Evolutionary conservation across 2,888 invertebrate genomes (phyloP).

Genomic region (Coremacera marginata): DNA sequence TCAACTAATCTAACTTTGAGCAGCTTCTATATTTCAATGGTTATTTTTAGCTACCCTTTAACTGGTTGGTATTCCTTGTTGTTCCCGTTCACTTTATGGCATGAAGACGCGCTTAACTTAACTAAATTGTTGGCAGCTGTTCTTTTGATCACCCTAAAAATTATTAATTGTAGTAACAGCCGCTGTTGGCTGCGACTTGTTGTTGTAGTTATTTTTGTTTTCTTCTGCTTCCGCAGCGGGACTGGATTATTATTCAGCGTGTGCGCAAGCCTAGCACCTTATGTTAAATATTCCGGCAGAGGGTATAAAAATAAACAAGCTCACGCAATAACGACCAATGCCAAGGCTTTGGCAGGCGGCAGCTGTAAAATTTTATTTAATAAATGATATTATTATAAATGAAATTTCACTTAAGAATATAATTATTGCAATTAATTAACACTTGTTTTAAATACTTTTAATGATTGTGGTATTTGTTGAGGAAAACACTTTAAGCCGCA

Average conservation of each 20-base stretch:
- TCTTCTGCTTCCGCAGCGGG: neutral
- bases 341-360: neutral
- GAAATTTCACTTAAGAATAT: no score
- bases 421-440: no score
- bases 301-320: conserved; percentile 3
- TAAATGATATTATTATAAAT: neutral
- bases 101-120: neutral
- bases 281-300: neutral
- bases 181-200: neutral
- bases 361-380: conserved; percentile 10
- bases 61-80: neutral
- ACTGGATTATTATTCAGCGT: neutral
- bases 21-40: neutral
- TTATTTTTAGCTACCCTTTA: conserved; percentile 18
- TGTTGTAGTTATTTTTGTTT: conserved; percentile 4
- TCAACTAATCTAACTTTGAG: no score
- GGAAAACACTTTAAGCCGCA: neutral
- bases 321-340: conserved; percentile 1
- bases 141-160: conserved; percentile 1
- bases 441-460: neutral
- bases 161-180: conserved; percentile 11
- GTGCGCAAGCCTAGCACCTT: conserved; percentile 29
- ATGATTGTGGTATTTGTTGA: neutral
- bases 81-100: neutral
- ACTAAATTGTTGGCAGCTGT: conserved; percentile 25